A percentile compares a stretch with the other conserved stretches of the same genome.
phyloP scores from a whole-genome alignment of 2,888 invertebrate genomes.

The Drosophila kambysellisi region DNA sequence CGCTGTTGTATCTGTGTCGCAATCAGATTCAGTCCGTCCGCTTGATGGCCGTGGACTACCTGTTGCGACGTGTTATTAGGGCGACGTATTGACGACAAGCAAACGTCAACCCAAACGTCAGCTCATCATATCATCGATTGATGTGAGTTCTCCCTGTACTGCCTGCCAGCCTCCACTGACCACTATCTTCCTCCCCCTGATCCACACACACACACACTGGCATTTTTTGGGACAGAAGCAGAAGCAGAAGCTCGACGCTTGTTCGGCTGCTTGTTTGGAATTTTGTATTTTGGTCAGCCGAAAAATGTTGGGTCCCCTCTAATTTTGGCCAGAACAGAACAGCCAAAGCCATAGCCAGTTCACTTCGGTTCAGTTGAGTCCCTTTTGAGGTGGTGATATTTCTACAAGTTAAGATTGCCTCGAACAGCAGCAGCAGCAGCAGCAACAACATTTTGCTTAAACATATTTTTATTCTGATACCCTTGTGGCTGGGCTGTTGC shows the following conservation, averaged over 20 bases:
- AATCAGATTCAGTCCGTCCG: slow-evolving; percentile 65
- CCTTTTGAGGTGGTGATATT: slow-evolving; percentile 62
- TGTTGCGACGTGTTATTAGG: slow-evolving; percentile 85
- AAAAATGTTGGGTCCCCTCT: slow-evolving; percentile 64
- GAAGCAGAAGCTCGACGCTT: slow-evolving; percentile 49
- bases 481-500: slow-evolving; percentile 8
- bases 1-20: slow-evolving; percentile 67
- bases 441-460: slow-evolving; percentile 1
- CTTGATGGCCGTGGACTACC: slow-evolving; percentile 81
- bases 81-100: slow-evolving; percentile 84
- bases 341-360: background rate
- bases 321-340: slow-evolving; percentile 57
- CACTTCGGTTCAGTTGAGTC: background rate
- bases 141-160: slow-evolving; percentile 54
- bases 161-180: background rate
- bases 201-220: slow-evolving; percentile 11
- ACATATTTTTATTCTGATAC: slow-evolving; percentile 12
- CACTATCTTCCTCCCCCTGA: background rate
- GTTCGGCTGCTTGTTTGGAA: slow-evolving; percentile 57
- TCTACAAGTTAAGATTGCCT: slow-evolving; percentile 36
- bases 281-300: slow-evolving; percentile 55
- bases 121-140: slow-evolving; percentile 80
- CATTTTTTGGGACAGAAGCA: slow-evolving; percentile 39
- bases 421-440: background rate
- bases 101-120: slow-evolving; percentile 84